phyloP scores from a whole-genome alignment of 2,113 vertebrate species.

The Lepisosteus osseus region DNA sequence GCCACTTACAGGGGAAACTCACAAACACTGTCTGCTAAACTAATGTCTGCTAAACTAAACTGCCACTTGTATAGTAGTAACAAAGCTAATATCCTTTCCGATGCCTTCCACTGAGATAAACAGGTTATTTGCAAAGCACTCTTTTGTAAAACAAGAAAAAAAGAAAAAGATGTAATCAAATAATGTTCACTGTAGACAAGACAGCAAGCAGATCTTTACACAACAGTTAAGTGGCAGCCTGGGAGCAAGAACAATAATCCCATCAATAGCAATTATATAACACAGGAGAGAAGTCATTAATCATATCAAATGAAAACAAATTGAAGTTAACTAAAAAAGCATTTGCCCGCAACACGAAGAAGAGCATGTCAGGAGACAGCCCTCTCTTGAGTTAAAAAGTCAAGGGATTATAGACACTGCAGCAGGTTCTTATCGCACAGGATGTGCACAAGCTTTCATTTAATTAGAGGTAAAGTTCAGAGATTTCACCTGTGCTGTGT shows the following conservation, averaged over 20 bases:
- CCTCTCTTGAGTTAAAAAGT: neutral
- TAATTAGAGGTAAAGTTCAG: no score
- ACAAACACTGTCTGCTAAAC: no score
- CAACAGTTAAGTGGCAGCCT: conserved; percentile 7
- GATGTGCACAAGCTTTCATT: no score
- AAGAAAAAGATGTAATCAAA: neutral
- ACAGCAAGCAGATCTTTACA: neutral
- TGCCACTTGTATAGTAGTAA: no score
- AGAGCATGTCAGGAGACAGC: neutral
- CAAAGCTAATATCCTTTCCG: no score
- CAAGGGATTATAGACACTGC: no score
- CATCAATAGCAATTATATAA: conserved; percentile 9
- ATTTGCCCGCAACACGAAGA: neutral
- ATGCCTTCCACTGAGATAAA: no score
- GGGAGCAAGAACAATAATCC: conserved; percentile 8
- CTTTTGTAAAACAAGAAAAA: neutral
- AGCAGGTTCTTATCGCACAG: no score
- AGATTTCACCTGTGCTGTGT: no score
- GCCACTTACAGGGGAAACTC: no score
- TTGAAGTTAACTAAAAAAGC: neutral
- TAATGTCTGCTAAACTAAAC: no score
- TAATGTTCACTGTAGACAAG: conserved; percentile 5
- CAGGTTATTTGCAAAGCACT: neutral
- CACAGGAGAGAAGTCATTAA: neutral
- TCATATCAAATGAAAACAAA: conserved; percentile 1